phyloP scores from a whole-genome alignment of 2,113 vertebrate genomes.

The Pteropus alecto region DNA sequence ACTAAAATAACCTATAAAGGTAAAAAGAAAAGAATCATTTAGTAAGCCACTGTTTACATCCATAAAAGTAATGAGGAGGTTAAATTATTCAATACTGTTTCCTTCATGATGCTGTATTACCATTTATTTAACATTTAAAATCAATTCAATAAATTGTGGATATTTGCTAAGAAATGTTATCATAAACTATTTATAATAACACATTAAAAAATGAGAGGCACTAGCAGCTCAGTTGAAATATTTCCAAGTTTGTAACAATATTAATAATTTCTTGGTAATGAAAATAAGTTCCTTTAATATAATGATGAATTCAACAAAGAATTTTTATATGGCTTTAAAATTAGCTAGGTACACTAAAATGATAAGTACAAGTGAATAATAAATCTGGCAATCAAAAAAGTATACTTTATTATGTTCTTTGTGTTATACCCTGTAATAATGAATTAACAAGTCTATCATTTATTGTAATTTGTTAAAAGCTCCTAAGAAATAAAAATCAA shows the following conservation, averaged over 20 bases:
- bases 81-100: background rate
- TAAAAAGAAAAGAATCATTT: background rate
- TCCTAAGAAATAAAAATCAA: background rate
- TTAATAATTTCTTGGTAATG: background rate
- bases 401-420: background rate
- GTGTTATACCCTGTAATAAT: background rate
- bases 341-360: background rate
- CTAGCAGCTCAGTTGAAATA: background rate
- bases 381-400: background rate
- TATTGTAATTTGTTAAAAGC: background rate
- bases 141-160: background rate
- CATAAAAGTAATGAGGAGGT: background rate
- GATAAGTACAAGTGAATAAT: background rate
- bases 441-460: background rate
- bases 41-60: background rate
- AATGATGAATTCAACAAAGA: background rate
- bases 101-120: background rate
- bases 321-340: slow-evolving; percentile 29
- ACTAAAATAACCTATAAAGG: slow-evolving; percentile 96
- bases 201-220: background rate
- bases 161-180: slow-evolving; percentile 8
- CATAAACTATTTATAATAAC: background rate
- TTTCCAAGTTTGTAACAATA: background rate
- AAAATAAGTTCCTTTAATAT: slow-evolving; percentile 18
- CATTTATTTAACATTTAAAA: background rate